phyloP scores from a whole-genome alignment of 2,113 vertebrate genomes.

The Caretta caretta region DNA sequence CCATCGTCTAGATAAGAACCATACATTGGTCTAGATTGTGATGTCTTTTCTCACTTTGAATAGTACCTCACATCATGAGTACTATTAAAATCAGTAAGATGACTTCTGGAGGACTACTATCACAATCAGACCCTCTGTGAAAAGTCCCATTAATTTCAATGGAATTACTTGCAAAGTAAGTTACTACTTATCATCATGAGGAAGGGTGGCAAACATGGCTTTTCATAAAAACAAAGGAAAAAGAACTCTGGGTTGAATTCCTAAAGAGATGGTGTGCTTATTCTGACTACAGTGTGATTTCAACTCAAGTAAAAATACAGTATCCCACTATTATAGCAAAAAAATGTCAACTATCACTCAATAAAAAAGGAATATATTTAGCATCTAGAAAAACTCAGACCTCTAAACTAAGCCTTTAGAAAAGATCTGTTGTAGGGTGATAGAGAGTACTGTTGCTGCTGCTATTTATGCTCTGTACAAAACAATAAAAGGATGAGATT shows the following conservation, averaged over 20 bases:
- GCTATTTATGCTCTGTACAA: neutral
- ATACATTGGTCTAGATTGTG: neutral
- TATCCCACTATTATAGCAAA: neutral
- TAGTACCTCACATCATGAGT: neutral
- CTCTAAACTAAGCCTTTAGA: neutral
- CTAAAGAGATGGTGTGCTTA: neutral
- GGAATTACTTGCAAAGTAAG: neutral
- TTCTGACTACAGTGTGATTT: neutral
- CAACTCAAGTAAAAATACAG: neutral
- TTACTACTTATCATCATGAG: neutral
- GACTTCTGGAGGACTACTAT: neutral
- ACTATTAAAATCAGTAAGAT: neutral
- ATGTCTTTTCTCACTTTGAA: neutral
- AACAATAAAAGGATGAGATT: neutral
- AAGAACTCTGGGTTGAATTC: accelerated
- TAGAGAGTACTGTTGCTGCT: neutral
- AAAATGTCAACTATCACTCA: neutral
- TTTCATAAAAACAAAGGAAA: neutral
- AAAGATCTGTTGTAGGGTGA: neutral
- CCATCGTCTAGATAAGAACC: neutral
- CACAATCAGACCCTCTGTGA: neutral
- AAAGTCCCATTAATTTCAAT: neutral
- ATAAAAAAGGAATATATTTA: neutral
- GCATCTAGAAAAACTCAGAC: neutral
- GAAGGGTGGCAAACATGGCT: accelerated